phyloP scores from a whole-genome alignment of 37 sponge, comb jelly and placozoan genomes.

The Trichoplax adhaerens region DNA sequence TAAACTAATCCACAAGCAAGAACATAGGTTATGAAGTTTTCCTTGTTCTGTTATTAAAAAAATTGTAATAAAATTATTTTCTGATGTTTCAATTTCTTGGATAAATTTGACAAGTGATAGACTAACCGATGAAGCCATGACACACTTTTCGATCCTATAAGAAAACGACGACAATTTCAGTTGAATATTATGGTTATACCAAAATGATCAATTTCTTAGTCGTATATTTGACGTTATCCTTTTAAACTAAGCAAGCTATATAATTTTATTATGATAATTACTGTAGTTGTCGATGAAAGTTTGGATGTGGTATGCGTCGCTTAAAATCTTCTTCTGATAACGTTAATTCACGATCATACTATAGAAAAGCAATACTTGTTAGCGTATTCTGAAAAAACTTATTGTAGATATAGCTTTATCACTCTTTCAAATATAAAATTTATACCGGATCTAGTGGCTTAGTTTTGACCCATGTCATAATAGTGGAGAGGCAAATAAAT shows the following conservation, averaged over 20 bases:
- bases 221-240: neutral
- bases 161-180: too few relatives aligned
- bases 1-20: conserved; percentile 78
- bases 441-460: conserved; percentile 81
- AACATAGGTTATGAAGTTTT: conserved; percentile 67
- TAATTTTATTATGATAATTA: neutral
- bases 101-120: too few relatives aligned
- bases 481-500: conserved; percentile 75
- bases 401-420: too few relatives aligned
- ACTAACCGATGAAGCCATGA: too few relatives aligned
- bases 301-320: conserved; percentile 77
- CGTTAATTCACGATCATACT: conserved; percentile 88
- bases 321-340: conserved; percentile 94
- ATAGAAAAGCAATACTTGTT: neutral
- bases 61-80: too few relatives aligned
- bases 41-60: conserved; percentile 38
- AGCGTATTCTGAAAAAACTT: too few relatives aligned
- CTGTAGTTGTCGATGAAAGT: conserved; percentile 62
- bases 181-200: too few relatives aligned
- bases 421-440: neutral
- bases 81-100: too few relatives aligned
- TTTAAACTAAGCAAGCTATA: neutral
- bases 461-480: conserved; percentile 85
- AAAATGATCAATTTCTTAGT: neutral
- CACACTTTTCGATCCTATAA: too few relatives aligned